Evolutionary conservation across 2,113 vertebrate species (phyloP).

Genomic region (Nothobranchius kuhntae): DNA sequence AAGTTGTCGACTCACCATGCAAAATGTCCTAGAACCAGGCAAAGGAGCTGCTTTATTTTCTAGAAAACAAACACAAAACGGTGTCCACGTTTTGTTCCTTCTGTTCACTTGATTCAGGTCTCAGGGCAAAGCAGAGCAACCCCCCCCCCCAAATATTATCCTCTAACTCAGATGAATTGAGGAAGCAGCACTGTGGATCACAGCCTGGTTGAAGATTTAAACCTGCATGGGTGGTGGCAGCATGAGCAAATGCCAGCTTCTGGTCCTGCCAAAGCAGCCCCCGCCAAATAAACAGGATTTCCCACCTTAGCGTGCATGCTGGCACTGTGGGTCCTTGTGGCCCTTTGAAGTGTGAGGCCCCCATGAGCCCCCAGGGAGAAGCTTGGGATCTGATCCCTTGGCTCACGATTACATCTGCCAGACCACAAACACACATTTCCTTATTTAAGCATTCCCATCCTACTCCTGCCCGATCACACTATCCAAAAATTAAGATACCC

Average conservation of each 20-base stretch:
- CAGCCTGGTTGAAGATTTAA: conserved; percentile 51
- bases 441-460: conserved; percentile 18
- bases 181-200: conserved; percentile 27
- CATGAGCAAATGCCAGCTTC: conserved; percentile 41
- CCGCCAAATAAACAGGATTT: conserved; percentile 68
- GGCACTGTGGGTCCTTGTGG: conserved; percentile 33
- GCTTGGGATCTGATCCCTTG: conserved; percentile 63
- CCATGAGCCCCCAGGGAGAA: conserved; percentile 50
- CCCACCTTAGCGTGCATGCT: conserved; percentile 54
- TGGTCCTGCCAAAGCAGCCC: conserved; percentile 50
- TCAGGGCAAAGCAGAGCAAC: conserved; percentile 29
- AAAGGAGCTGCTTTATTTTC: not conserved
- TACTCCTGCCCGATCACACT: conserved; percentile 25
- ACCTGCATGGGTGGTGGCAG: conserved; percentile 52
- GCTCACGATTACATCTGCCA: conserved; percentile 32
- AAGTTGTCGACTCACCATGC: conserved; percentile 11
- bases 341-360: conserved; percentile 71
- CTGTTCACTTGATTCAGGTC: conserved; percentile 9
- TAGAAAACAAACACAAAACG: not conserved
- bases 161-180: conserved; percentile 32
- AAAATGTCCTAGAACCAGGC: conserved; percentile 13
- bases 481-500: conserved; percentile 38
- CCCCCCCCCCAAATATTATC: conserved; percentile 17
- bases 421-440: conserved; percentile 39
- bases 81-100: not conserved